These are phyloP conservation scores for Rattus rattus DNA, from an alignment of 2,113 vertebrate genomes.

Conservation along the genomic window DNA sequence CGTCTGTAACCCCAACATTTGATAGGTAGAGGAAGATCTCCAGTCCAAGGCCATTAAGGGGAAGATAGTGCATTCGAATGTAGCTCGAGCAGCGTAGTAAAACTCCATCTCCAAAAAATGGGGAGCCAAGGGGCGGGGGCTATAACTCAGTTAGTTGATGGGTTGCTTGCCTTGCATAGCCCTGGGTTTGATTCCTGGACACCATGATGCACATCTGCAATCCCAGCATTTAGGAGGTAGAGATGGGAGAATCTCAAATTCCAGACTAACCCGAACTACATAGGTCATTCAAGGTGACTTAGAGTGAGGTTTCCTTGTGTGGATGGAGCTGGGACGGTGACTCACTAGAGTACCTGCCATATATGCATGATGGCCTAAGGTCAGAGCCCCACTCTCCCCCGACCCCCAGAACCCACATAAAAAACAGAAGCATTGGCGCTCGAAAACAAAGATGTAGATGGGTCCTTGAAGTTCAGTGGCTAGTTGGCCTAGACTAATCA, in stretches of 20 bases:
- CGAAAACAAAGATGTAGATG: background rate
- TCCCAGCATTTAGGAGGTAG: background rate
- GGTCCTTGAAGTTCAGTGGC: background rate
- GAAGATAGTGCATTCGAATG: background rate
- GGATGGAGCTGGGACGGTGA: background rate
- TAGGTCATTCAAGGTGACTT: background rate
- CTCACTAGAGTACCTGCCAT: background rate
- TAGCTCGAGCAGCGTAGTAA: background rate
- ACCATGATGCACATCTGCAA: background rate
- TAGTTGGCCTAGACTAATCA: background rate
- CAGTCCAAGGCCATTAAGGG: background rate
- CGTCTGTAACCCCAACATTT: background rate
- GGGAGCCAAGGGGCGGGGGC: background rate
- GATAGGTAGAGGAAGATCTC: background rate
- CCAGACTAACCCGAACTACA: background rate
- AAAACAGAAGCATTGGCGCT: background rate
- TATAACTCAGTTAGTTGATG: background rate
- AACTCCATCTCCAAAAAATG: background rate
- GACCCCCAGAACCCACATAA: background rate
- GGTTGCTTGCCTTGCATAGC: background rate
- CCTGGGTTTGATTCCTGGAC: background rate
- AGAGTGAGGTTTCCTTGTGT: background rate
- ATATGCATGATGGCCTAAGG: background rate
- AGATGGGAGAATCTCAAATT: background rate
- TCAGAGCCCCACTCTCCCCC: background rate